A percentile compares a stretch with the other conserved stretches of the same genome.
Evolutionary conservation across 2,888 invertebrate genomes (phyloP).

Genomic region (Phanerotoma sp.): DNA sequence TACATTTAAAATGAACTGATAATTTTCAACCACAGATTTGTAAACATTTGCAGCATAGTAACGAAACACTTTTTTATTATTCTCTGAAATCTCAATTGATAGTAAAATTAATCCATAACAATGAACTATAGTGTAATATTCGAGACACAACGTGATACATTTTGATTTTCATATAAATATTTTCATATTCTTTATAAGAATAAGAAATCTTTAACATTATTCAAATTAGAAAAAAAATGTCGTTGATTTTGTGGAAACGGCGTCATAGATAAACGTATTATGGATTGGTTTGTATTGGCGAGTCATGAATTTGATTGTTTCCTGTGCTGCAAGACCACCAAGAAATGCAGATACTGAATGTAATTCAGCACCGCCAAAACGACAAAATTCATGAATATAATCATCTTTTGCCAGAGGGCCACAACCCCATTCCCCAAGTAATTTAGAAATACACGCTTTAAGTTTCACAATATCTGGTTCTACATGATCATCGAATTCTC

Average conservation of each 20-base stretch:
- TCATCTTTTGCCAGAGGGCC: slow-evolving; percentile 82
- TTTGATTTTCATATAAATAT: too few species aligned
- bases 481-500: slow-evolving; percentile 79
- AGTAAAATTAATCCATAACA: too few species aligned
- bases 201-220: too few species aligned
- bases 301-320: slow-evolving; percentile 86
- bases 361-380: slow-evolving; percentile 93
- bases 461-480: slow-evolving; percentile 89
- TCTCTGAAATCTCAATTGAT: too few species aligned
- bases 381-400: slow-evolving; percentile 90
- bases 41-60: too few species aligned
- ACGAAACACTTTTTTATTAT: too few species aligned
- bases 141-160: too few species aligned
- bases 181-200: too few species aligned
- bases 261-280: slow-evolving; percentile 95
- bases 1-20: too few species aligned
- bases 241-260: slow-evolving; percentile 81
- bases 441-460: slow-evolving; percentile 70
- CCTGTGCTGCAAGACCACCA: slow-evolving; percentile 94
- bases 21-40: too few species aligned
- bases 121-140: too few species aligned
- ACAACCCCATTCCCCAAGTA: slow-evolving; percentile 85
- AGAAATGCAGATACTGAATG: slow-evolving; percentile 93
- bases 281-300: slow-evolving; percentile 95
- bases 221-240: slow-evolving; percentile 71